Percentiles rank a stretch among this genome's conserved stretches.
phyloP scores from a whole-genome alignment of 2,797 vertebrate species.

The Amphiprion clarkii region DNA sequence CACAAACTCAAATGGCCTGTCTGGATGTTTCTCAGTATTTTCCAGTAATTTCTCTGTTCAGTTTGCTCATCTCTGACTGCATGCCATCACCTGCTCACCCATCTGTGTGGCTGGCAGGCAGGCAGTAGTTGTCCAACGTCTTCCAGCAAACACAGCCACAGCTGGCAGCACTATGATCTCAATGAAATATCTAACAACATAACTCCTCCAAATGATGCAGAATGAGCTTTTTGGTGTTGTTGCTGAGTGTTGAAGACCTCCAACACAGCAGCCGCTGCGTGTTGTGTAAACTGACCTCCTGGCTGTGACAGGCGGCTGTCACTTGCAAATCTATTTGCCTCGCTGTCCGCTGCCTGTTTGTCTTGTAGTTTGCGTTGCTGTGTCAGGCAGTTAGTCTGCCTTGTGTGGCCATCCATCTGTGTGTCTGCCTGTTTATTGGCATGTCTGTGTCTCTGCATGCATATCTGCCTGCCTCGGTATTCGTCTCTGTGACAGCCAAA shows the following conservation, averaged over 20 bases:
- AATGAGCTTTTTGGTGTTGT: neutral
- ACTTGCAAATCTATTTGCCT: slow-evolving; percentile 24
- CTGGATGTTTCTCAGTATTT: slow-evolving; percentile 28
- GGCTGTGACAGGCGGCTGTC: slow-evolving; percentile 27
- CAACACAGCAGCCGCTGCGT: slow-evolving; percentile 1
- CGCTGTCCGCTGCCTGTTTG: slow-evolving; percentile 28
- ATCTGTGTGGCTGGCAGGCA: slow-evolving; percentile 9
- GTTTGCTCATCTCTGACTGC: slow-evolving; percentile 12
- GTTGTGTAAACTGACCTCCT: slow-evolving; percentile 45
- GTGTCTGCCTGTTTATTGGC: slow-evolving; percentile 31
- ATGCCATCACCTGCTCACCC: slow-evolving; percentile 37
- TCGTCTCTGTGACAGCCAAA: slow-evolving; percentile 49
- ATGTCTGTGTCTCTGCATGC: slow-evolving; percentile 36
- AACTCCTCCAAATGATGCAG: neutral
- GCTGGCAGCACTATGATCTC: slow-evolving; percentile 20
- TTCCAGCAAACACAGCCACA: slow-evolving; percentile 16
- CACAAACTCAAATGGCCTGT: slow-evolving; percentile 34
- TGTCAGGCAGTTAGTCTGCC: slow-evolving; percentile 24
- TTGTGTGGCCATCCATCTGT: slow-evolving; percentile 48
- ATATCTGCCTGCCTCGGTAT: slow-evolving; percentile 28
- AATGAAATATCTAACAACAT: slow-evolving; percentile 3
- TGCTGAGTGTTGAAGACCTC: slow-evolving; percentile 29
- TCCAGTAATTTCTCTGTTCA: slow-evolving; percentile 32
- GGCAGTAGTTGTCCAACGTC: slow-evolving; percentile 16
- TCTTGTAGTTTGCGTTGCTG: slow-evolving; percentile 37